Evolutionary conservation across 2,113 vertebrate species (phyloP).

Genomic region (Rhabdomys dilectus): DNA sequence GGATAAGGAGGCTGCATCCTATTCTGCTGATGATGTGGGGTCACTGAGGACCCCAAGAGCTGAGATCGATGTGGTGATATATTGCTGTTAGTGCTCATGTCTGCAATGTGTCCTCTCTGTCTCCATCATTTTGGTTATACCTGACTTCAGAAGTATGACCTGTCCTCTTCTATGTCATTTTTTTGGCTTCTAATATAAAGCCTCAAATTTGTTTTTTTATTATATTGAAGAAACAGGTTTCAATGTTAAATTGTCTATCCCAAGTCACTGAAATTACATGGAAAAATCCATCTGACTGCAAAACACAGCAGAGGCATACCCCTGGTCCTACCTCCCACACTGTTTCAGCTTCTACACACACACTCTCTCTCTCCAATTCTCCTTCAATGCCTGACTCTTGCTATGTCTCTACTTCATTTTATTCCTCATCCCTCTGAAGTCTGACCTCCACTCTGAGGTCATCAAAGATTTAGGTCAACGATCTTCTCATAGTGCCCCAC

Average conservation of each 20-base stretch:
- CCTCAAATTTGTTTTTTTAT: neutral
- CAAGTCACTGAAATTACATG: neutral
- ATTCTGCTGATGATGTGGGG: neutral
- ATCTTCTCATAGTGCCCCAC: neutral
- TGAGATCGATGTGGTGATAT: neutral
- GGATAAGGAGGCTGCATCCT: neutral
- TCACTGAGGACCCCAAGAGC: neutral
- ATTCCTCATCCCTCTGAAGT: neutral
- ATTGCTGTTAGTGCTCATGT: neutral
- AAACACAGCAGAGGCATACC: neutral
- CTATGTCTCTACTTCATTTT: neutral
- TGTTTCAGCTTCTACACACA: neutral
- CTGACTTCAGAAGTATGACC: neutral
- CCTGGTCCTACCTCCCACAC: neutral
- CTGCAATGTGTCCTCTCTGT: constrained; percentile 9
- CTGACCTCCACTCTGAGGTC: neutral
- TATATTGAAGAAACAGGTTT: neutral
- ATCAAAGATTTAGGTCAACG: no score
- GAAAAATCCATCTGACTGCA: neutral
- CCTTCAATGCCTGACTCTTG: neutral
- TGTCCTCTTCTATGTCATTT: neutral
- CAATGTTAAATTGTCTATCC: neutral
- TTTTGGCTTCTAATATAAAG: neutral
- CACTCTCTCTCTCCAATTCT: neutral
- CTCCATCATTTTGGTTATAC: neutral